Conservation (phyloP, 2,797 vertebrate genomes). For the Acrocephalus scirpaceus region DNA sequence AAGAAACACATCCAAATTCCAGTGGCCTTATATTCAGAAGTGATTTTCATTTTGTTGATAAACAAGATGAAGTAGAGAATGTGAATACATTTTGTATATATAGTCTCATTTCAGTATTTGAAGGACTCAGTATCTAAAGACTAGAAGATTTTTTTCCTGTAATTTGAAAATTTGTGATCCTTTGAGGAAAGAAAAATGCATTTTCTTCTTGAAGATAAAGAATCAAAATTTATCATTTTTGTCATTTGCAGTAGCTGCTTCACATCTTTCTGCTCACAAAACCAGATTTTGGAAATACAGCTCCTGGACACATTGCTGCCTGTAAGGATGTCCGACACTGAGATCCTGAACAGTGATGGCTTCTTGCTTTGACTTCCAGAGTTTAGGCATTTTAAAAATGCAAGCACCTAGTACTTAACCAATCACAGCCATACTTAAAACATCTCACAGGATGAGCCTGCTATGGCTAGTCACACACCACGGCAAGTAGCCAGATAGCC, state of each 20-base stretch:
- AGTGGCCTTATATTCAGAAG: background rate
- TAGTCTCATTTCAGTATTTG: background rate
- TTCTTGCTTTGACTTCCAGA: background rate
- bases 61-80: background rate
- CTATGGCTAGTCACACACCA: background rate
- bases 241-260: background rate
- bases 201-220: background rate
- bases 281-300: background rate
- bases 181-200: background rate
- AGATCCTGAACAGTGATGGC: background rate
- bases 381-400: background rate
- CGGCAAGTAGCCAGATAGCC: background rate
- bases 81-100: background rate
- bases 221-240: background rate
- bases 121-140: background rate
- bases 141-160: background rate
- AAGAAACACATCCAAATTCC: background rate
- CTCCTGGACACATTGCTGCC: background rate
- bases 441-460: background rate
- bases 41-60: background rate
- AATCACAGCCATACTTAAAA: background rate
- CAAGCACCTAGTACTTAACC: background rate
- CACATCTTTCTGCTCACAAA: background rate
- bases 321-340: background rate
- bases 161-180: background rate